Conservation (phyloP, 2,888 invertebrate genomes). For the Pollenia griseotomentosa region DNA sequence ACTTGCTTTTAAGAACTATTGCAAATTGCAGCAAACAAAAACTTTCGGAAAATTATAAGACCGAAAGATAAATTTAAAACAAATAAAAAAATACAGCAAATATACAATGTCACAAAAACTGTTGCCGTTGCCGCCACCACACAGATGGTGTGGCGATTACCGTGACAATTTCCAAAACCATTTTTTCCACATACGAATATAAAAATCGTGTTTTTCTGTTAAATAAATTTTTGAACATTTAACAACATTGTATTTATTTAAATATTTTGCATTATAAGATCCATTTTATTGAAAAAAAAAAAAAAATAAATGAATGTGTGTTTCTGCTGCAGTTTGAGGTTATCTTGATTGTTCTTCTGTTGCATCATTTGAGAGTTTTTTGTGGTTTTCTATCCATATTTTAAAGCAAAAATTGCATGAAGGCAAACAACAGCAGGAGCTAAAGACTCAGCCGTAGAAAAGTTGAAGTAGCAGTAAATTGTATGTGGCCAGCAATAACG, state of each 20-base stretch:
- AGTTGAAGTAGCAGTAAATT: slow-evolving; percentile 15
- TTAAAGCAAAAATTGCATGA: background rate
- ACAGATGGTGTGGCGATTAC: slow-evolving; percentile 41
- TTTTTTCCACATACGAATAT: background rate
- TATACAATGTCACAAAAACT: slow-evolving; percentile 64
- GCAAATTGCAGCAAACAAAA: background rate
- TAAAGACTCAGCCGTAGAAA: background rate
- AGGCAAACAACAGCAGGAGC: slow-evolving; percentile 34
- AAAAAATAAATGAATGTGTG: background rate
- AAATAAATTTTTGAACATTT: slow-evolving; percentile 47
- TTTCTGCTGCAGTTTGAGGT: slow-evolving; percentile 52
- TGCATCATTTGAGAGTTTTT: slow-evolving; percentile 59
- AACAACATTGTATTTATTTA: slow-evolving; percentile 55
- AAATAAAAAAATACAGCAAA: background rate
- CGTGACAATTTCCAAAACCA: slow-evolving; percentile 23
- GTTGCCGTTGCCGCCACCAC: slow-evolving; percentile 32
- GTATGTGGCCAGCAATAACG: slow-evolving; percentile 38
- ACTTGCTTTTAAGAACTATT: background rate
- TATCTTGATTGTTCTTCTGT: slow-evolving; percentile 68
- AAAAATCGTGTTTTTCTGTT: slow-evolving; percentile 41
- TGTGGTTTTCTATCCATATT: slow-evolving; percentile 56
- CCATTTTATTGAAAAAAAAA: slow-evolving; percentile 4
- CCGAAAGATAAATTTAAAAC: slow-evolving; percentile 9
- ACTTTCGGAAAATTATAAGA: background rate
- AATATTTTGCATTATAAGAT: slow-evolving; percentile 35